Evolutionary conservation across 2,888 invertebrate genomes (phyloP), one percentile per base, ranked within the genome.

Genomic region (Leptothorax acervorum): DNA sequence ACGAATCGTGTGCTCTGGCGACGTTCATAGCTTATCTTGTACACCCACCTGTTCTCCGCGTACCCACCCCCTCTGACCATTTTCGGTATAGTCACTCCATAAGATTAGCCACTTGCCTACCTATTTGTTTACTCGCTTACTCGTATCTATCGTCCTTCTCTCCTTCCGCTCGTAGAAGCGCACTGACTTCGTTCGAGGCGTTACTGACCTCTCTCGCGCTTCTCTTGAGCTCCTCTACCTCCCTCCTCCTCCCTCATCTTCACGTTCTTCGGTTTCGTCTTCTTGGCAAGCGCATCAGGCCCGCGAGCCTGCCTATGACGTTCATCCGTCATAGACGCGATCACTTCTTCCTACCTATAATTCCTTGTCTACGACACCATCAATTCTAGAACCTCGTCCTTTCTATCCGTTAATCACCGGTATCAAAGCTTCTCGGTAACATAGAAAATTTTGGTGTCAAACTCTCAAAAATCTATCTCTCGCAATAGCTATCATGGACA

Each of bases 91-190:
- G 42, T 51, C 76, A 51, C 35, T 66, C 51, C 35, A 9, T 28
- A 71, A 82, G 63, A 82, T 60, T 68, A 75, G 45, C 51, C 48
- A 45, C n/a, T 81, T 55, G 53, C 51, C 70, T 62, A 66, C 15
- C 60, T 78, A 65, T 12, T 57, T 73, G 57, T 68, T 35, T 31
- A 39, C 23, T 65, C 78, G 53, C 57, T 66, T 82, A 71, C 53
- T 18, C 35, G 28, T 70, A 70, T 79, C 84, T 85, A 85, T 75
- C 39, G 78, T 84, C 31, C 86, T 85, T 85, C 87, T 83, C 73
- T 87, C 68, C 42, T 55, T 85, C 57, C 74, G 88, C 85, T 85
- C 85, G 75, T 73, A 84, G 42, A 45, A 71, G 39, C 70, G 66
- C 78, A 66, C 51, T 70, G 62, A 84, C 39, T 51, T 78, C 55